Evolutionary conservation across 2,113 vertebrate species (phyloP), one percentile per base, ranked within the genome.

Genomic region (Cryptomyrus ogoouensis): DNA sequence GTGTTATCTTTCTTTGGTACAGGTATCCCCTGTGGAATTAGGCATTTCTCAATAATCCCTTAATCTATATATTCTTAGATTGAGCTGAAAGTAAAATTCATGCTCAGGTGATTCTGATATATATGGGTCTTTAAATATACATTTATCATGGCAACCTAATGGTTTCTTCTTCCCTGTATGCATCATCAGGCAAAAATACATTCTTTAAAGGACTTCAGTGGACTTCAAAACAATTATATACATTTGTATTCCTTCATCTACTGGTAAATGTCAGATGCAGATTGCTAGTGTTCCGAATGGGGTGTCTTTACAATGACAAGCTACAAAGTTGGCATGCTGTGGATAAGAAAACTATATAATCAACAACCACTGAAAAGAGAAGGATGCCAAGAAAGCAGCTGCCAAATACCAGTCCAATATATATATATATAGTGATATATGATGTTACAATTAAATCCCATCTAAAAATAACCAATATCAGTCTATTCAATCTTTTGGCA

Each of bases 31-130:
- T 70, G 90, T 70, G 88, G 87, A 91, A 91, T 87, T 91, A 89
- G 56, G 91, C 91, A 91, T 92, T 90, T 87, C 90, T 87, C 24
- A 88, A 85, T 66, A 89, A 89, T 90, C 77, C 58, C 56, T 89
- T 87, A 89, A 89, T 89, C 66, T 58, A 58, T 88, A 88, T 84
- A 83, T 53, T 46, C 47, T 35, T 49, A 49, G 35, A 35, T 90
- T 91, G 35, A n/a, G 50, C 56, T 52, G 80, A 88, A 89, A 86
- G 90, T 70, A 70, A 87, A 70, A 21, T 89, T 44, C 42, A 74
- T 91, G 88, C 1, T 88, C 8, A 50, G 58, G 80, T 52, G 52
- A 58, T 24, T 46, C 8, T 0, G 1, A 31, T 21, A 47, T 70
- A 0, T 47, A 5, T 7, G 53, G 17, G 42, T 62, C 6, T 24